Conservation (phyloP, 2,113 vertebrate genomes). For the Glareola pratincola region DNA sequence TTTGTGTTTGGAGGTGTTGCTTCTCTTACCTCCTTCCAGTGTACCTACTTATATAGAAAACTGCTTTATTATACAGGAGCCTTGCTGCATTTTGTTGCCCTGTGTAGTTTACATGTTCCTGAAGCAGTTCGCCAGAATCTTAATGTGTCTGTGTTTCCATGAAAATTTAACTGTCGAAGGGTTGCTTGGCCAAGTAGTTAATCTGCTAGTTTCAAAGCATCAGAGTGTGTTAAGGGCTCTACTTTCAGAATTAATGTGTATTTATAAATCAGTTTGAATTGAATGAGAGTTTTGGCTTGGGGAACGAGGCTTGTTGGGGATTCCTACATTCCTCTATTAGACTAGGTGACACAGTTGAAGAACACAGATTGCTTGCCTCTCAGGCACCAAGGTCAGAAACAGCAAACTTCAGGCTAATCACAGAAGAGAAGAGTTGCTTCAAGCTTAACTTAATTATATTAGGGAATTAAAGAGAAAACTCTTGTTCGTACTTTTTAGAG, state of each 20-base stretch:
- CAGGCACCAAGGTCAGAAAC: not conserved
- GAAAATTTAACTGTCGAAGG: not conserved
- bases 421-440: not conserved
- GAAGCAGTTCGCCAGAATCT: not conserved
- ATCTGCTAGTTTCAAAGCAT: not conserved
- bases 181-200: not conserved
- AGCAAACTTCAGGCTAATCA: constrained; percentile 19
- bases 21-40: not conserved
- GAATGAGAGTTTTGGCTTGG: not conserved
- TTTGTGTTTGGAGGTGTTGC: not conserved
- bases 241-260: not conserved
- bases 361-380: not conserved
- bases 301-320: not conserved
- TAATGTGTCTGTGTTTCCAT: not conserved
- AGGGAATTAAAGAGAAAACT: constrained; percentile 31
- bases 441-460: constrained; percentile 36
- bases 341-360: not conserved
- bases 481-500: not conserved
- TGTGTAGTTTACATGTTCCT: not conserved
- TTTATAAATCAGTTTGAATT: not conserved
- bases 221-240: not conserved
- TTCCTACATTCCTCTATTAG: not conserved
- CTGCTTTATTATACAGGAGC: not conserved
- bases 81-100: not conserved
- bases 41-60: not conserved